Base-by-base conservation (phyloP, 2,888 invertebrate genomes). In the Dichetophora obliterata region DNA sequence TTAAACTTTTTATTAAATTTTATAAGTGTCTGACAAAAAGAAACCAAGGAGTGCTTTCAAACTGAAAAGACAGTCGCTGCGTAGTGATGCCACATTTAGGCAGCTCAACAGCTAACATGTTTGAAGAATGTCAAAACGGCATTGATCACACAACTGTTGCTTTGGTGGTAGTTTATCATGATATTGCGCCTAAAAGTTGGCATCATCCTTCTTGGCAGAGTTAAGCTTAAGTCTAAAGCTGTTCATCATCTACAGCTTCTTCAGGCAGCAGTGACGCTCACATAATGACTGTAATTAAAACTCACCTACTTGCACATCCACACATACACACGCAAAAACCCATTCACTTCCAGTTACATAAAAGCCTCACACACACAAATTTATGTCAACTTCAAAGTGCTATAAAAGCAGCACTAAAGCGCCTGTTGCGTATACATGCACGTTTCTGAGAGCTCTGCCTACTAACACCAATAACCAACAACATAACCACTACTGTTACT, bases 201-300 rank as follows among this genome's bases (percentile, higher is more conserved):
- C 63, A 65, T 43, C 11, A 37, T 54, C 2, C 54, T 54, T 54
- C 9, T 54, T 54, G 8, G 6, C 9, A 54, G 19, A 19, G 19
- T 9, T 22, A 1, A 54, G 19, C 54, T 19, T 54, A 54, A 54
- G 54, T 16, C 6, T 22, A 5, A n/a, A 54, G 19, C 54, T n/a
- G 54, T 22, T 19, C 54, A 54, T 54, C 54, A 43, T 54, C 19
- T 3, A 22, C 54, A 54, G 11, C 54, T 54, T 54, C 54, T 54
- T 54, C 19, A 22, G 19, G 9, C 19, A 3, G n/a, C 19, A 57
- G 54, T 52, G 27, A 37, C 34, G 70, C 27, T 22, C 27, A 34
- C 54, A 27, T 57, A 70, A 70, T 70, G 31, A 70, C 37, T 70
- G 70, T 57, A 70, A 70, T 70, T 70, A 70, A 70, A 70, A 70